A percentile compares a stretch with the other conserved stretches of the same genome.
Evolutionary conservation across 1,140 invertebrate species (phyloP).

Genomic region (Antheraea mylitta): DNA sequence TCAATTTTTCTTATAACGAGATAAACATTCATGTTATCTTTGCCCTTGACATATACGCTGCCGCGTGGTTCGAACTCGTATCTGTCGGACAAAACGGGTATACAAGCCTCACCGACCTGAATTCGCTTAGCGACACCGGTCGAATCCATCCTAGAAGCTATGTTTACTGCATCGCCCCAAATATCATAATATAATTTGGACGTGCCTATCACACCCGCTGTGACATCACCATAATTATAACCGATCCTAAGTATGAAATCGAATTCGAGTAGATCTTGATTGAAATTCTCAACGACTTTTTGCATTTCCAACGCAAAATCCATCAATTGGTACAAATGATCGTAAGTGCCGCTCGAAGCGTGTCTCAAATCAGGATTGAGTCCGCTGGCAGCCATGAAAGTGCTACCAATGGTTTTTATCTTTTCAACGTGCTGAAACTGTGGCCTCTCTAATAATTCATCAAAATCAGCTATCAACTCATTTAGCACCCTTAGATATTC

Average conservation of each 20-base stretch:
- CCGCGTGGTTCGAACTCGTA: slow-evolving; percentile 92
- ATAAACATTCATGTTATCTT: slow-evolving; percentile 96
- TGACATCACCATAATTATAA: slow-evolving; percentile 93
- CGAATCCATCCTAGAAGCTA: slow-evolving; percentile 97
- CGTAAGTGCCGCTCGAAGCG: slow-evolving; percentile 82
- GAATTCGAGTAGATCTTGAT: slow-evolving; percentile 92
- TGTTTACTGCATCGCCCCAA: slow-evolving; percentile 99
- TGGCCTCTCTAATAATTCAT: slow-evolving; percentile 90
- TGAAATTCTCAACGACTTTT: slow-evolving; percentile 92
- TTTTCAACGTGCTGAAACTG: slow-evolving; percentile 96
- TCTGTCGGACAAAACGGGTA: slow-evolving; percentile 82
- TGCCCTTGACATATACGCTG: slow-evolving; percentile 95
- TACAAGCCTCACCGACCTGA: slow-evolving; percentile 89
- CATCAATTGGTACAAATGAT: slow-evolving; percentile 92
- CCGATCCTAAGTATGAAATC: slow-evolving; percentile 95
- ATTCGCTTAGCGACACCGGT: slow-evolving; percentile 92
- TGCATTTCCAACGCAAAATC: slow-evolving; percentile 94
- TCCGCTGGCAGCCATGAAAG: slow-evolving; percentile 98
- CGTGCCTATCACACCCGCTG: slow-evolving; percentile 97
- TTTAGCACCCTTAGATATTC: slow-evolving; percentile 97
- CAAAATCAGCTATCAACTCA: slow-evolving; percentile 97
- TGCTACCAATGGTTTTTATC: slow-evolving; percentile 98
- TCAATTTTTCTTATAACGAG: slow-evolving; percentile 81
- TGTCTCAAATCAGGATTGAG: slow-evolving; percentile 87
- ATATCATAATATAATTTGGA: slow-evolving; percentile 98